Percentiles rank a stretch among this genome's conserved stretches.
Evolutionary conservation across 2,113 vertebrate species (phyloP).

Genomic region (Cyrtonyx montezumae): DNA sequence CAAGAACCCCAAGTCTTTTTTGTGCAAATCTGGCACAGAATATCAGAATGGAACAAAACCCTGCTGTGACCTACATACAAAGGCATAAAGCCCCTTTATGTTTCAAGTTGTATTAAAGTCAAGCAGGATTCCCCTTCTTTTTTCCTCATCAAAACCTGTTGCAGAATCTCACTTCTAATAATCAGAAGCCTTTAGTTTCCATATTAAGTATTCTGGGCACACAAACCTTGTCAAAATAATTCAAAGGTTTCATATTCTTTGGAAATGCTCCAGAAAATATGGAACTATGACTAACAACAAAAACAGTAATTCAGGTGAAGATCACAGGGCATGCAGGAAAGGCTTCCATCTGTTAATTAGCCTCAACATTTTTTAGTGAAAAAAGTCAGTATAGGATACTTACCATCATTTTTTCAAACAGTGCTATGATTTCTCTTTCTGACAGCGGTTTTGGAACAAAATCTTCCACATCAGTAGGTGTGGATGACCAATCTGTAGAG

Average conservation of each 20-base stretch:
- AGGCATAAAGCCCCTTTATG: not conserved
- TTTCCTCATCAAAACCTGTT: not conserved
- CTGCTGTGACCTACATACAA: not conserved
- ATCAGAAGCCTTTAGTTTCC: not conserved
- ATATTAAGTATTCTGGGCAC: not conserved
- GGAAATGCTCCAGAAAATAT: not conserved
- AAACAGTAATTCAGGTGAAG: not conserved
- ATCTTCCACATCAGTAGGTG: not conserved
- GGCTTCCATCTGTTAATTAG: not conserved
- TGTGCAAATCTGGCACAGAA: not conserved
- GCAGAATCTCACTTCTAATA: not conserved
- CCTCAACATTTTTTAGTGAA: not conserved
- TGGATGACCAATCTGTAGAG: constrained; percentile 46
- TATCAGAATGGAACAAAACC: not conserved
- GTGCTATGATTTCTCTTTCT: constrained; percentile 37
- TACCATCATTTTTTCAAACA: constrained; percentile 74
- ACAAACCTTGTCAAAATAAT: not conserved
- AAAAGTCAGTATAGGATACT: not conserved
- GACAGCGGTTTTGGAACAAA: constrained; percentile 48
- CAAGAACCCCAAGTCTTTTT: not conserved
- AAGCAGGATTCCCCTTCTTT: not conserved
- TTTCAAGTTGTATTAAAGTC: not conserved
- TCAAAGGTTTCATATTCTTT: not conserved
- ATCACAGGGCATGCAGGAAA: not conserved
- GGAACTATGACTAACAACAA: not conserved